Percentiles rank a stretch among this genome's conserved stretches.
Conservation (phyloP, 1,140 invertebrate species). For the Teleopsis dalmanni region DNA sequence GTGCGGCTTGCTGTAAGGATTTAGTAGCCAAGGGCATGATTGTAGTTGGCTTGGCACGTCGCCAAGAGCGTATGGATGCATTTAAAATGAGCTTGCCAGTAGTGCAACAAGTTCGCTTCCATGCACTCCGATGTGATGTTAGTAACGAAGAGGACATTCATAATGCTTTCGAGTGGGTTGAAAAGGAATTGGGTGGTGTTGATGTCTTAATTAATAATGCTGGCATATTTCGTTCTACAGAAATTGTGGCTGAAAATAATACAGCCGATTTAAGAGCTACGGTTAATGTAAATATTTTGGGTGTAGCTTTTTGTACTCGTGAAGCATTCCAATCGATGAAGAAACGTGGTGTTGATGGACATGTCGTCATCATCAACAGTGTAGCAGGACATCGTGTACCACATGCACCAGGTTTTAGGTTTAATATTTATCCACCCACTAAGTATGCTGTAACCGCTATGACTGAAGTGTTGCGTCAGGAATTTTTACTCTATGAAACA, state of each 20-base stretch:
- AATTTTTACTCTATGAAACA: slow-evolving; percentile 48
- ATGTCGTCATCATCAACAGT: slow-evolving; percentile 44
- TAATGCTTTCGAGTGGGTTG: slow-evolving; percentile 53
- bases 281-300: slow-evolving; percentile 60
- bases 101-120: slow-evolving; percentile 32
- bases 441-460: slow-evolving; percentile 54
- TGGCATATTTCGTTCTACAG: slow-evolving; percentile 43
- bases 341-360: slow-evolving; percentile 52
- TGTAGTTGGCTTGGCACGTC: slow-evolving; percentile 61
- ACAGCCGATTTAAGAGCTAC: slow-evolving; percentile 18
- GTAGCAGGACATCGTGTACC: slow-evolving; percentile 11
- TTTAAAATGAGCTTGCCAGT: slow-evolving; percentile 17
- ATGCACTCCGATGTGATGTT: slow-evolving; percentile 57
- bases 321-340: slow-evolving; percentile 58
- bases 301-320: slow-evolving; percentile 53
- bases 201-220: slow-evolving; percentile 70
- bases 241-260: slow-evolving; percentile 7
- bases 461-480: slow-evolving; percentile 51
- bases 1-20: slow-evolving; percentile 47
- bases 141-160: slow-evolving; percentile 54
- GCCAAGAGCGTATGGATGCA: slow-evolving; percentile 50
- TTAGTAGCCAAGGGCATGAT: slow-evolving; percentile 53
- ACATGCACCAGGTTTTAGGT: background rate
- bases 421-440: slow-evolving; percentile 51
- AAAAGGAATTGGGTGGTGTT: slow-evolving; percentile 52